Conservation (phyloP, 2,888 invertebrate genomes). For the Leptothorax acervorum region DNA sequence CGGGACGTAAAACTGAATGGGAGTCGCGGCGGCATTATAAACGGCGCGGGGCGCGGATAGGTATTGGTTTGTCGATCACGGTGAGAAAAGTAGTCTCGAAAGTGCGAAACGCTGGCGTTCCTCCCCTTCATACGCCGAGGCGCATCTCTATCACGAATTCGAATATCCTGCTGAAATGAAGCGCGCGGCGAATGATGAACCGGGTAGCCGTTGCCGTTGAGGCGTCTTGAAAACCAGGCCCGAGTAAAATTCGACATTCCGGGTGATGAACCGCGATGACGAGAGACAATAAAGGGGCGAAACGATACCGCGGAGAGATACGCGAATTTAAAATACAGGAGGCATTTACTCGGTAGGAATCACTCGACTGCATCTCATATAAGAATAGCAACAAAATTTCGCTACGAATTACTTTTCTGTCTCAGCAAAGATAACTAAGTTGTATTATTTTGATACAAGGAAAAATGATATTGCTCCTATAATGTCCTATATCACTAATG, state of each 20-base stretch:
- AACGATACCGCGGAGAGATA: neutral
- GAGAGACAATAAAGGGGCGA: conserved; percentile 23
- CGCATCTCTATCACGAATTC: conserved; percentile 17
- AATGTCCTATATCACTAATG: neutral
- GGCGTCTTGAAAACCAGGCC: neutral
- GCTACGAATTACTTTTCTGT: neutral
- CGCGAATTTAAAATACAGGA: neutral
- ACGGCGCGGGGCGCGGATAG: neutral
- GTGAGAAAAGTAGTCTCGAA: conserved; percentile 14
- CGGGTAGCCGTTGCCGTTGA: neutral
- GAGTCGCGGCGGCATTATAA: conserved; percentile 6
- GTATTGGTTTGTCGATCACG: conserved; percentile 23
- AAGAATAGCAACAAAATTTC: neutral
- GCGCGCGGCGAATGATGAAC: conserved; percentile 33
- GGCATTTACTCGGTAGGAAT: neutral
- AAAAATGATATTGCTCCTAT: neutral
- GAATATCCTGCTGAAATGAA: conserved; percentile 26
- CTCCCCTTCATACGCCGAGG: neutral
- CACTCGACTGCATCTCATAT: conserved; percentile 4
- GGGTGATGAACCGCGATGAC: conserved; percentile 43
- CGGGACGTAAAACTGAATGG: too few relatives aligned
- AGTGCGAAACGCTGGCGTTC: neutral
- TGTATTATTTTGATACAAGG: conserved; percentile 3
- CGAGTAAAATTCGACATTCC: conserved; percentile 31
- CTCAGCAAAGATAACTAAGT: neutral